Percentiles rank a stretch among this genome's conserved stretches.
These are phyloP conservation scores for Zaprionus nigranus DNA, from an alignment of 1,140 invertebrate species.

Conservation along the genomic window DNA sequence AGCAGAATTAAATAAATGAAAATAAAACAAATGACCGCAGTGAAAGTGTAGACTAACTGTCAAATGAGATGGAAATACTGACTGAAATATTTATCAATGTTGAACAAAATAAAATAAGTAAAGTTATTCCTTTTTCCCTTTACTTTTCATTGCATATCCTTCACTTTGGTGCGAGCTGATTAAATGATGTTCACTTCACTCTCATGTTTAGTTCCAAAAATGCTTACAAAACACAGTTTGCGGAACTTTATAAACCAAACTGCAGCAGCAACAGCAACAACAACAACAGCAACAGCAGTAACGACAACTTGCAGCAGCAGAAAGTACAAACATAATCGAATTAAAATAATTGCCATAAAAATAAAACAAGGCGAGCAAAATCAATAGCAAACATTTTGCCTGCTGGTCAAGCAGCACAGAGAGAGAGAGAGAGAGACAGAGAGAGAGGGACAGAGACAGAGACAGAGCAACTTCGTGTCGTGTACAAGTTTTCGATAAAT, in stretches of 20 bases:
- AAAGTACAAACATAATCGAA: slow-evolving; percentile 55
- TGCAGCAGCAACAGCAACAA: slow-evolving; percentile 22
- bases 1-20: slow-evolving; percentile 47
- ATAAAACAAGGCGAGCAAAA: slow-evolving; percentile 37
- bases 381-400: slow-evolving; percentile 55
- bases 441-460: background rate
- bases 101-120: background rate
- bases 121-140: background rate
- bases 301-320: slow-evolving; percentile 16
- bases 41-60: background rate
- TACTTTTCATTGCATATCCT: background rate
- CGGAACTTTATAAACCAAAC: slow-evolving; percentile 37
- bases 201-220: slow-evolving; percentile 1
- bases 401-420: slow-evolving; percentile 20
- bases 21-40: slow-evolving; percentile 6
- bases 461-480: slow-evolving; percentile 37
- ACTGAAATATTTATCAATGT: background rate
- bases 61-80: background rate
- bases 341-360: slow-evolving; percentile 66
- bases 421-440: background rate
- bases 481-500: slow-evolving; percentile 77
- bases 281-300: slow-evolving; percentile 6
- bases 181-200: slow-evolving; percentile 39
- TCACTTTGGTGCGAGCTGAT: slow-evolving; percentile 30
- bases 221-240: slow-evolving; percentile 2